Evolutionary conservation across 1,140 invertebrate genomes (phyloP), one percentile per base, ranked within the genome.

Genomic region (Drosophila setifemur): DNA sequence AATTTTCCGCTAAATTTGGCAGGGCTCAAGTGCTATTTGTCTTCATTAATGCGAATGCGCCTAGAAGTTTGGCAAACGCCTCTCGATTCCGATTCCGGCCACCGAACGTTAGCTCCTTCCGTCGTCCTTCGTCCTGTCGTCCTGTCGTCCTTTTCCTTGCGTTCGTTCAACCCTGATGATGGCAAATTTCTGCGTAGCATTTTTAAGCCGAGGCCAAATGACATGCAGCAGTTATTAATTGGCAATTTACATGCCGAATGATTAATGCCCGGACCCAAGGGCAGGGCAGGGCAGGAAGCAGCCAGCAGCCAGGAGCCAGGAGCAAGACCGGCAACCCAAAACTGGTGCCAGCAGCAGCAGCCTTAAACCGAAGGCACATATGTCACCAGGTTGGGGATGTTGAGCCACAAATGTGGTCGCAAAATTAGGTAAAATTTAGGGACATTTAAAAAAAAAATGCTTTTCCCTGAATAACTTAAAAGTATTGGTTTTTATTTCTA

Each of bases 1-100:
- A 89, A 88, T 88, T 88, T 88, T 89, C 81, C 85, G 73, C 86
- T 88, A 88, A 88, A 88, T 88, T 88, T 89, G 81, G 81, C 85
- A 89, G 64, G 64, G 44, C 66, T 73, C 70, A 76, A 81, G 64
- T 72, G 74, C 85, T 86, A 88, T 88, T 89, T 89, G 82, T 88
- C 85, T 88, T 89, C 86, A 88, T 88, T 88, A 88, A 74, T 81
- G 77, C 45, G 78, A 88, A 67, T 83, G 78, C 64, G 78, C 70
- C 78, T 83, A 78, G 64, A 69, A 75, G 16, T 75, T 61, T 83
- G 74, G 79, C 74, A 85, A 53, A 53, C 67, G 57, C 25, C 31
- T 18, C 58, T 47, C 21, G 12, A 48, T 58, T n/a, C n/a, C n/a
- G 31, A 68, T 29, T 45, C 21, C 35, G 26, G 6, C 6, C 12